Conservation (phyloP, 1,140 invertebrate species). For the Lepidurus packardi region DNA sequence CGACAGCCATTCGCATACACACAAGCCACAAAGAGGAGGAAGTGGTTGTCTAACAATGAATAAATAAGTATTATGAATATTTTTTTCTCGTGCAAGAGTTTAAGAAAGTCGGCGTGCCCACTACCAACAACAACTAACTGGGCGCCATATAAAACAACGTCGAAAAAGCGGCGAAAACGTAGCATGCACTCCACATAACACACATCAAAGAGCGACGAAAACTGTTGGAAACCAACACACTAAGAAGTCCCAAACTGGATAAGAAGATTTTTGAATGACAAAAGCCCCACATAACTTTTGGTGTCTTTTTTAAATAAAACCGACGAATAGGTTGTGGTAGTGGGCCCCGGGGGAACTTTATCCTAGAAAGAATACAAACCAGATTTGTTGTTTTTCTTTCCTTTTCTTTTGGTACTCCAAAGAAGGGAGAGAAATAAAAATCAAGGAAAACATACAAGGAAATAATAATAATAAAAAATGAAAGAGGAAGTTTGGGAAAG, state of each 20-base stretch:
- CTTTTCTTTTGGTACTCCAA: conserved; percentile 14
- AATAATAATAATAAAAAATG: neutral
- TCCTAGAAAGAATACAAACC: conserved; percentile 24
- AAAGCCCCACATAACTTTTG: conserved; percentile 13
- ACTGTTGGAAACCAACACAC: neutral
- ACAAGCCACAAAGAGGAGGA: neutral
- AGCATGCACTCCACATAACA: neutral
- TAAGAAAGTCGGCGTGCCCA: conserved; percentile 16
- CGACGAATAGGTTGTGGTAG: conserved; percentile 17
- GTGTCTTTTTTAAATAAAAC: neutral
- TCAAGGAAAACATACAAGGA: conserved; percentile 16
- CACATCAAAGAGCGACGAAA: neutral
- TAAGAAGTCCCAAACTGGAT: neutral
- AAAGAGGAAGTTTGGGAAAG: neutral
- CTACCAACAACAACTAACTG: conserved; percentile 4
- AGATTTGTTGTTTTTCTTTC: conserved; percentile 21
- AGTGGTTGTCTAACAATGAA: too few relatives aligned
- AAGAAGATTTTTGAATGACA: neutral
- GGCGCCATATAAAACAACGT: neutral
- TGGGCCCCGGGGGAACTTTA: conserved; percentile 1
- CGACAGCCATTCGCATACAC: neutral
- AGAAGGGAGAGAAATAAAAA: conserved; percentile 31
- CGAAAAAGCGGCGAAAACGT: neutral
- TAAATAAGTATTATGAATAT: too few relatives aligned
- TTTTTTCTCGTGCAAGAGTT: neutral